Percentiles rank a stretch among this genome's conserved stretches.
phyloP scores from a whole-genome alignment of 2,113 vertebrate genomes.

The Petromus typicus region DNA sequence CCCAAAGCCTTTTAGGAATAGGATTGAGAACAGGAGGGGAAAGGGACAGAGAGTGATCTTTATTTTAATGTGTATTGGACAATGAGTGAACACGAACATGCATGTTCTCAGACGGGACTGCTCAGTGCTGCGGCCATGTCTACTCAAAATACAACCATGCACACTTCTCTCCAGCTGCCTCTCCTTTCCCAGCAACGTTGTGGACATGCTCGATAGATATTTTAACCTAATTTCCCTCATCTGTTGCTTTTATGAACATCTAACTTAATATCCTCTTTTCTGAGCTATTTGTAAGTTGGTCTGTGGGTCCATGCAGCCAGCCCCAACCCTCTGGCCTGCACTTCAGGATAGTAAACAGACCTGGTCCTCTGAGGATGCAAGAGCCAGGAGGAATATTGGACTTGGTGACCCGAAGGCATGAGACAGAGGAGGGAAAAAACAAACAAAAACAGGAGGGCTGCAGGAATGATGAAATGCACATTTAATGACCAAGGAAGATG shows the following conservation, averaged over 20 bases:
- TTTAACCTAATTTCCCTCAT: conserved; percentile 77
- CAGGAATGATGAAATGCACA: conserved; percentile 87
- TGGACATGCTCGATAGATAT: conserved; percentile 66
- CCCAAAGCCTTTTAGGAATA: conserved; percentile 32
- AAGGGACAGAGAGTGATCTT: conserved; percentile 63
- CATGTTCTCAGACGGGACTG: conserved; percentile 60
- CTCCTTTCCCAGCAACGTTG: conserved; percentile 30
- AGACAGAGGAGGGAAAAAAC: conserved; percentile 79
- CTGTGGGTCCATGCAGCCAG: conserved; percentile 83
- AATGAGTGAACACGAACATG: conserved; percentile 61
- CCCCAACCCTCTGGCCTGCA: conserved; percentile 81
- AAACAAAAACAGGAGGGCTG: conserved; percentile 82
- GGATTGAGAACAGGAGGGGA: not conserved
- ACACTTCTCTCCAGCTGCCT: not conserved
- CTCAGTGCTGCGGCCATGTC: not conserved
- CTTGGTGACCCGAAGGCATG: conserved; percentile 86
- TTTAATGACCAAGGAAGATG: conserved; percentile 43
- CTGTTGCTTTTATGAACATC: conserved; percentile 72
- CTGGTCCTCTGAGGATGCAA: conserved; percentile 81
- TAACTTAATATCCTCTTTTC: conserved; percentile 76
- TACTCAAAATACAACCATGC: not conserved
- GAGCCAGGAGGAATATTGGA: conserved; percentile 87
- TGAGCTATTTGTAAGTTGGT: conserved; percentile 77
- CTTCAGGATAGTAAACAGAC: conserved; percentile 87
- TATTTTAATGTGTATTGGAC: conserved; percentile 65